These are phyloP conservation scores for Seriola rivoliana DNA, from an alignment of 2,113 vertebrate species.

Conservation along the genomic window DNA sequence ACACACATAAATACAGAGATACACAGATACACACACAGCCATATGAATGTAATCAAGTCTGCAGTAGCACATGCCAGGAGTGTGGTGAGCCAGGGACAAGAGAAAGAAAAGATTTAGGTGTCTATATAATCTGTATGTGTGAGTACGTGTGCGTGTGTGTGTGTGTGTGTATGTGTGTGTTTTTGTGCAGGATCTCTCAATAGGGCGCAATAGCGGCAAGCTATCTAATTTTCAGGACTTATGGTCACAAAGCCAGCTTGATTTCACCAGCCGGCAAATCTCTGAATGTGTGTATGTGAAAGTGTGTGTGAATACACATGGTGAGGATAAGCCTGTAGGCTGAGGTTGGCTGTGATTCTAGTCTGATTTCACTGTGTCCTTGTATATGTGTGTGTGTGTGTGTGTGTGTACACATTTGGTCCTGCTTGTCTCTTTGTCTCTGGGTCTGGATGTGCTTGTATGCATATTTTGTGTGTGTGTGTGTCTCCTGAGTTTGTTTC, in stretches of 20 bases:
- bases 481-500: conserved; percentile 33
- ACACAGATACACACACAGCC: conserved; percentile 22
- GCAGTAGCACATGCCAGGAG: conserved; percentile 57
- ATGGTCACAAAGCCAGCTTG: conserved; percentile 76
- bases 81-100: conserved; percentile 33
- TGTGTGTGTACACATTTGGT: conserved; percentile 6
- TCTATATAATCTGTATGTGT: conserved; percentile 61
- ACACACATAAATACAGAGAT: conserved; percentile 19
- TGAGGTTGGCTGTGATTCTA: conserved; percentile 62
- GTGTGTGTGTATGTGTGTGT: conserved; percentile 37
- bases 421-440: neutral
- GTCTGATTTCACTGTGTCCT: conserved; percentile 29
- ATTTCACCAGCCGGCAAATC: conserved; percentile 70
- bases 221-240: conserved; percentile 82
- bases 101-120: conserved; percentile 66
- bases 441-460: conserved; percentile 7
- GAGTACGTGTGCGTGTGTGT: neutral
- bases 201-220: conserved; percentile 63
- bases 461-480: conserved; percentile 16
- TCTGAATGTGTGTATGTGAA: conserved; percentile 34
- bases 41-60: conserved; percentile 76
- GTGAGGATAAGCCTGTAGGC: conserved; percentile 66
- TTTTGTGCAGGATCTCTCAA: conserved; percentile 50
- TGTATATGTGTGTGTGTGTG: neutral
- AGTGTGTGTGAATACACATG: conserved; percentile 57